Evolutionary conservation across 2,888 invertebrate species (phyloP).

Genomic region (Tenthredo livida): DNA sequence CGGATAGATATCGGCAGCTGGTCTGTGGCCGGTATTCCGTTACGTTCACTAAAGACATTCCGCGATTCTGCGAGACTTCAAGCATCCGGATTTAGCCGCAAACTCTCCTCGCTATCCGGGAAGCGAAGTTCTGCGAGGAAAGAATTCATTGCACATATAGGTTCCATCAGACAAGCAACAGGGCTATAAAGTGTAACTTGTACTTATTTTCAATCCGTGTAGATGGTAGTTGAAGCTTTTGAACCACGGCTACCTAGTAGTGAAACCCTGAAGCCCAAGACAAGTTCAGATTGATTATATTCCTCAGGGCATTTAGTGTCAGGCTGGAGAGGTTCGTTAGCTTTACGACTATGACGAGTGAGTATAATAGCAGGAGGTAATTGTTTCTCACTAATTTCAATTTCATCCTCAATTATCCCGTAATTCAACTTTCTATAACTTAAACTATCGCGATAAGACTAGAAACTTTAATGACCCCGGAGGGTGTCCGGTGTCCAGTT

Average conservation of each 20-base stretch:
- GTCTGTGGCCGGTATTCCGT: background rate
- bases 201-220: background rate
- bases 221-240: background rate
- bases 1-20: background rate
- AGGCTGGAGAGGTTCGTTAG: slow-evolving; percentile 15
- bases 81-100: background rate
- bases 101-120: background rate
- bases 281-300: slow-evolving; percentile 5
- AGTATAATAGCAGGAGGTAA: background rate
- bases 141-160: background rate
- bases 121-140: background rate
- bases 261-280: background rate
- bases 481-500: background rate
- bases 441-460: background rate
- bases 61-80: background rate
- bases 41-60: background rate
- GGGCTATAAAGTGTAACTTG: background rate
- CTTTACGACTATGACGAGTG: slow-evolving; percentile 10
- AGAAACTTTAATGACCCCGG: background rate
- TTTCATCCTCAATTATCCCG: background rate
- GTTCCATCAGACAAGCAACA: no score
- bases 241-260: background rate
- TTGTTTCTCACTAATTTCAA: slow-evolving; percentile 20
- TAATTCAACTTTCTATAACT: background rate
- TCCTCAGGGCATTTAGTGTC: slow-evolving; percentile 7